Evolutionary conservation across 2,113 vertebrate genomes (phyloP), one percentile per base, ranked within the genome.

Genomic region (Neogale vison): DNA sequence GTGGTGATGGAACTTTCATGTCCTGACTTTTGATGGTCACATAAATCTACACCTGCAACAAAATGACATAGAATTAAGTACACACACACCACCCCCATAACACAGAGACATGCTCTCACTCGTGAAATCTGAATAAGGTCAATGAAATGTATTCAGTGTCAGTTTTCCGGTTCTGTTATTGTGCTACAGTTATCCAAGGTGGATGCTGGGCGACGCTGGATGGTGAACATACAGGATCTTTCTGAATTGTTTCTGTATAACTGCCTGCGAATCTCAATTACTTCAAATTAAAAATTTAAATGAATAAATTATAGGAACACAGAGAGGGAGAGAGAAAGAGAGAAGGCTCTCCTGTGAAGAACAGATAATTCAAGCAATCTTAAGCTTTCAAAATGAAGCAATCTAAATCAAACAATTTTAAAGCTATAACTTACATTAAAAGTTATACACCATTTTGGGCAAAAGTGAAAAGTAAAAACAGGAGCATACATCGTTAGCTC

Each of bases 401-500:
- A 61, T 90, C 77, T 83, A 90, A 82, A 84, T 72, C 31, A 93
- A 74, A 59, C 57, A 9, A 59, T 92, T 81, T 50, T 42, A 89
- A 24, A 80, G 61, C 74, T 61, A 24, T 80, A n/a, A 94, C 39
- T 92, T 88, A 45, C 71, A 76, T 82, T 79, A 31, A 84, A 87
- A 97, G 29, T 88, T 29, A 81, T n/a, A 85, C 1, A 67, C 52
- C 36, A 88, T 61, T 63, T n/a, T 13, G 36, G 50, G 31, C 23
- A 94, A 90, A 96, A 67, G 29, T 88, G 82, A 95, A 71, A 92
- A 93, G 47, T n/a, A 20, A 57, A 92, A 96, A 69, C n/a, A 88
- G 20, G 24, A 83, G 50, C 36, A 47, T 52, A 80, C 12, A 26
- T 52, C 88, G 80, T 97, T 50, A 90, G 29, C n/a, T 95, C 84